A percentile compares a stretch with the other conserved stretches of the same genome.
Conservation (phyloP, 2,113 vertebrate species). For the Callocephalon fimbriatum region DNA sequence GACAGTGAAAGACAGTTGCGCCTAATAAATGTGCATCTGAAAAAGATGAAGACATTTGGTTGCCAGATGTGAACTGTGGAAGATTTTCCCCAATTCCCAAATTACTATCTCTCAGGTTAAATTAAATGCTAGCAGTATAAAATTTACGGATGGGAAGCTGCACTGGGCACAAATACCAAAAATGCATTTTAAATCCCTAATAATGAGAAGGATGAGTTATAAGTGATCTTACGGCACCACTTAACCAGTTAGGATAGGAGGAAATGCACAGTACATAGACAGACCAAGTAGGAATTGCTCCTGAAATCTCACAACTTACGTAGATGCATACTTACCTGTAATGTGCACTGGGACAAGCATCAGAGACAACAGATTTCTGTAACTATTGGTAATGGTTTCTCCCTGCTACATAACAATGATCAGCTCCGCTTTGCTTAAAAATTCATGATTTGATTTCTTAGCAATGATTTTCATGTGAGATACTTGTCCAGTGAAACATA, state of each 20-base stretch:
- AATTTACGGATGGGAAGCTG: not conserved
- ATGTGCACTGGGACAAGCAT: not conserved
- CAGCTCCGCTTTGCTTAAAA: not conserved
- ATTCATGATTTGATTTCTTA: not conserved
- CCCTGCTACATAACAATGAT: not conserved
- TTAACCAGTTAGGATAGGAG: not conserved
- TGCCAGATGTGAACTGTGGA: not conserved
- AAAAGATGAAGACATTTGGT: not conserved
- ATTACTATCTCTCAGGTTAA: not conserved
- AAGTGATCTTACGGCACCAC: not conserved
- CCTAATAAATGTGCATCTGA: not conserved
- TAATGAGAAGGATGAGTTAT: not conserved
- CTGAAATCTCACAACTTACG: not conserved
- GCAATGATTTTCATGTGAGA: not conserved
- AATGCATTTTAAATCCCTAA: not conserved
- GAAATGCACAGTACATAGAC: not conserved
- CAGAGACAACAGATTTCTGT: not conserved
- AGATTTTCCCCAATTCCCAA: not conserved
- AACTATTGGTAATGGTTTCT: not conserved
- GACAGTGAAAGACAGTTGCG: not conserved
- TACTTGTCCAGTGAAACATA: not conserved
- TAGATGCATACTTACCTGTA: not conserved
- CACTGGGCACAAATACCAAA: not conserved
- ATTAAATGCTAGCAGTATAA: not conserved
- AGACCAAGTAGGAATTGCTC: not conserved